phyloP scores from a whole-genome alignment of 2,888 invertebrate genomes.

The Tachina fera region DNA sequence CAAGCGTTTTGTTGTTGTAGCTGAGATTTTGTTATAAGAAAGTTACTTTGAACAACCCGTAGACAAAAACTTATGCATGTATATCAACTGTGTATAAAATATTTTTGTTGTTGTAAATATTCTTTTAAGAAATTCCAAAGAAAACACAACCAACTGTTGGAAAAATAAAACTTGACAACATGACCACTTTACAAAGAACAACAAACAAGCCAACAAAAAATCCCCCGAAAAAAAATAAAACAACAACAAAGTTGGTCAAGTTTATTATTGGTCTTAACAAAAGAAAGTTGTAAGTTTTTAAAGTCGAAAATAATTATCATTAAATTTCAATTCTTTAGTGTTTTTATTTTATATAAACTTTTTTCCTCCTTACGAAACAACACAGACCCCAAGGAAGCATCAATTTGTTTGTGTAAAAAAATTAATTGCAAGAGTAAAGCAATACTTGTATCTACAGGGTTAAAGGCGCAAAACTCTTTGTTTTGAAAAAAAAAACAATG shows the following conservation, averaged over 20 bases:
- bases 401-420: slow-evolving; percentile 8
- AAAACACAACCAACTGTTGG: slow-evolving; percentile 11
- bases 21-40: slow-evolving; percentile 27
- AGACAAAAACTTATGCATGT: slow-evolving; percentile 47
- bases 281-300: slow-evolving; percentile 56
- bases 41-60: slow-evolving; percentile 46
- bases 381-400: slow-evolving; percentile 6
- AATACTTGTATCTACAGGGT: neutral
- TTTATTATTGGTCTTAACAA: slow-evolving; percentile 53
- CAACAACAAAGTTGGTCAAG: slow-evolving; percentile 72
- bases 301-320: slow-evolving; percentile 67
- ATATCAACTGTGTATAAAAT: slow-evolving; percentile 28
- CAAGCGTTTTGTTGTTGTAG: slow-evolving; percentile 23
- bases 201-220: slow-evolving; percentile 52
- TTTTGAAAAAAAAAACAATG: neutral
- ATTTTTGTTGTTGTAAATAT: slow-evolving; percentile 56
- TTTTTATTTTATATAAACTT: neutral
- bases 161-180: slow-evolving; percentile 68
- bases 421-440: too few species aligned
- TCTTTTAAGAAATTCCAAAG: slow-evolving; percentile 33
- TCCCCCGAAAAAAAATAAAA: slow-evolving; percentile 46
- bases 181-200: slow-evolving; percentile 57
- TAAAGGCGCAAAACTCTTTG: slow-evolving; percentile 12
- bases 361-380: slow-evolving; percentile 16
- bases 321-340: slow-evolving; percentile 48